These are phyloP conservation scores for Montifringilla adamsi DNA, from an alignment of 2,113 vertebrate species.

Conservation along the genomic window DNA sequence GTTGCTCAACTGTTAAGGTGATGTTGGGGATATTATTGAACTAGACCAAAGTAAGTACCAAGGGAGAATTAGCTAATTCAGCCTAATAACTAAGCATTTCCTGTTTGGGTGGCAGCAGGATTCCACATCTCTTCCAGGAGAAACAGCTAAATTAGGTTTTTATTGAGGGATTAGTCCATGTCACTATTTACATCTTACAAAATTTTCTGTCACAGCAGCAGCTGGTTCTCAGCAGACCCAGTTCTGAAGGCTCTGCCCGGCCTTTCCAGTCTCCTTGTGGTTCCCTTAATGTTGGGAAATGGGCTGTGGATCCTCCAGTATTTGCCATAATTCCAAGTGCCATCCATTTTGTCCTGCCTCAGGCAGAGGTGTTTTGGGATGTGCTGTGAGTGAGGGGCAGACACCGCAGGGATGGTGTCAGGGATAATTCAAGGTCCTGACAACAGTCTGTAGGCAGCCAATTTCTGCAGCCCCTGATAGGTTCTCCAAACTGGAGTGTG, in stretches of 20 bases:
- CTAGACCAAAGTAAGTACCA: not conserved
- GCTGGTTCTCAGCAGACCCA: not conserved
- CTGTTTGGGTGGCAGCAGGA: not conserved
- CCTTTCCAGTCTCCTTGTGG: not conserved
- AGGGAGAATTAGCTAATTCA: not conserved
- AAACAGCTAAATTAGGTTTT: not conserved
- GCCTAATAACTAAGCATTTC: not conserved
- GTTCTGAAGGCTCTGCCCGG: not conserved
- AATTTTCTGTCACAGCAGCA: not conserved
- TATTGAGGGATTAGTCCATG: not conserved
- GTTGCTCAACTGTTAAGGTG: slow-evolving; percentile 17
- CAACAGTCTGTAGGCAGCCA: not conserved
- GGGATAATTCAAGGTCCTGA: not conserved
- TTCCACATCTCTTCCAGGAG: not conserved
- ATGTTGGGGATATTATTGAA: not conserved
- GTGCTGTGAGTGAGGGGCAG: not conserved
- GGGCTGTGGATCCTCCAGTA: not conserved
- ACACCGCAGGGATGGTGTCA: not conserved
- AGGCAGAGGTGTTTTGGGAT: rapidly evolving
- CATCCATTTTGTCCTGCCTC: not conserved
- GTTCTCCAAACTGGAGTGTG: rapidly evolving
- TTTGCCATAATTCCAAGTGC: not conserved
- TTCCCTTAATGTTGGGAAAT: not conserved
- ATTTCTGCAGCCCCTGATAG: not conserved
- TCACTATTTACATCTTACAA: not conserved